Evolutionary conservation across 2,113 vertebrate genomes (phyloP).

Genomic region (Zosterops lateralis): DNA sequence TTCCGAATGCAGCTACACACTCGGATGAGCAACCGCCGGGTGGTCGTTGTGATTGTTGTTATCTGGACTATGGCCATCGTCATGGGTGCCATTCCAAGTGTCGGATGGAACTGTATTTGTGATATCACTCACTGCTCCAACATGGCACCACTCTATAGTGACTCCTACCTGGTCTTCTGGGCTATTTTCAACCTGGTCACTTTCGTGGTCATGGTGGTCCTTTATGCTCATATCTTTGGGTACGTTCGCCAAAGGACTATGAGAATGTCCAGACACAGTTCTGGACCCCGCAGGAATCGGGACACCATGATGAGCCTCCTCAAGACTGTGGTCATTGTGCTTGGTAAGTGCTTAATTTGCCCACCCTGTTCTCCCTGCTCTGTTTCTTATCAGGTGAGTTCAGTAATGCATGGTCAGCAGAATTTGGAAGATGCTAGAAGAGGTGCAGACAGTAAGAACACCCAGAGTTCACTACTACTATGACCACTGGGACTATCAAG

Average conservation of each 20-base stretch:
- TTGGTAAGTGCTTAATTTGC: constrained; percentile 82
- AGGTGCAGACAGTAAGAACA: not conserved
- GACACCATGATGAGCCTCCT: constrained; percentile 99
- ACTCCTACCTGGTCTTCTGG: constrained; percentile 98
- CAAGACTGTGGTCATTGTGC: constrained; percentile 96
- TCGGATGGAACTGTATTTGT: constrained; percentile 99
- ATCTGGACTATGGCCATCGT: constrained; percentile 99
- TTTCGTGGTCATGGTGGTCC: constrained; percentile 97
- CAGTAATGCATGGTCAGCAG: not conserved
- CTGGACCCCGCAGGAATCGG: constrained; percentile 91
- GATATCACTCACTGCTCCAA: constrained; percentile 89
- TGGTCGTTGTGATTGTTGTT: constrained; percentile 96
- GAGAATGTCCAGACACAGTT: constrained; percentile 98
- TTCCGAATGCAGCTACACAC: constrained; percentile 99
- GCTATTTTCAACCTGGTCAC: constrained; percentile 97
- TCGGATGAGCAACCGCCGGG: constrained; percentile 95
- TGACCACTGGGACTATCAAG: not conserved
- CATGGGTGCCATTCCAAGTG: constrained; percentile 96
- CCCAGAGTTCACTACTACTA: not conserved
- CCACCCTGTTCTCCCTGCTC: not conserved
- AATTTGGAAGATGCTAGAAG: not conserved
- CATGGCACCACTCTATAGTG: constrained; percentile 98
- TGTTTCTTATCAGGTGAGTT: not conserved
- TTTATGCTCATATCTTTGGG: constrained; percentile 98
- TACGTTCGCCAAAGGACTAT: constrained; percentile 98